Base-by-base conservation (phyloP, 2,113 vertebrate genomes). In the Scartelaos histophorus region DNA sequence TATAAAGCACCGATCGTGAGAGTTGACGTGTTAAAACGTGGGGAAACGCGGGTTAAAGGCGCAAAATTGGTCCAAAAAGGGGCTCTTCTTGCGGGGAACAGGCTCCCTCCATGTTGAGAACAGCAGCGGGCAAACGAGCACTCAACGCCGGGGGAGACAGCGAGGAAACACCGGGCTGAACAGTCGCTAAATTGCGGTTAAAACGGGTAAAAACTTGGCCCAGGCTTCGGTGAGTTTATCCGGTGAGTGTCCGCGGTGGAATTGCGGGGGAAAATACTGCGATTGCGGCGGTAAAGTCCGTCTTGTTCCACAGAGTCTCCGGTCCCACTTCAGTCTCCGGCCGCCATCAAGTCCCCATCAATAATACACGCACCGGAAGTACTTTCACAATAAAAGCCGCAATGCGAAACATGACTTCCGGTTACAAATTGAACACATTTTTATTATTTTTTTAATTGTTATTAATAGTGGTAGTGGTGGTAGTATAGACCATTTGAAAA, bases 101-200 rank as follows among this genome's bases (percentile, higher is more conserved):
- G 88, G 90, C 92, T 91, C 91, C 90, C 60, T 62, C 60, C 93
- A 93, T 93, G 86, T 93, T 93, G 87, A 49, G 47, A 17, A 12
- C 25, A 7, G 67, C 78, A 82, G 82, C 86, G 64, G 84, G 71
- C 85, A 87, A 22, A 22, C 84, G 66, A 65, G 78, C 81, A 21
- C 73, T 54, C 38, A 72, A 24, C 65, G 75, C 68, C 62, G 67
- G 71, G 51, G 81, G 1, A 45, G 43, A 66, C 24, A 79, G 60
- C 16, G 65, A 24, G 53, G 1, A 61, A 68, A 38, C 71, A 2
- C 78, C 74, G 73, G 64, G 4, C 22, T 15, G 69, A 66, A 56
- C 56, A 0, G 49, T 67, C 34, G 66, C 0, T 19, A 13, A 70
- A 74, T 66, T 3, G 47, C 67, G 15, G 17, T 22, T 3, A 69